Percentiles rank a stretch among this genome's conserved stretches.
Evolutionary conservation across 2,797 vertebrate species (phyloP).

Genomic region (Falco naumanni): DNA sequence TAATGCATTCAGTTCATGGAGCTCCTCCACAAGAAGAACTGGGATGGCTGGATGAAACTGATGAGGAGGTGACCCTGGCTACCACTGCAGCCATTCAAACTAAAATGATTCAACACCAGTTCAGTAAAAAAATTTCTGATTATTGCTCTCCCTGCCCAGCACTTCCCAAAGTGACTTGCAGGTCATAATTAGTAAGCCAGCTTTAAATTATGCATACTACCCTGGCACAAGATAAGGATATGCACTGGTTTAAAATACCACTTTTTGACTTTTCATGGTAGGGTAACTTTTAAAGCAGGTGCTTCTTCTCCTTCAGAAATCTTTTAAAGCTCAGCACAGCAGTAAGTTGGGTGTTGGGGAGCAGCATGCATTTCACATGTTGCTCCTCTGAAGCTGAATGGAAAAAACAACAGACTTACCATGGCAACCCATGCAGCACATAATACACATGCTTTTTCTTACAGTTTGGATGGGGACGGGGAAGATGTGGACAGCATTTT

Average conservation of each 20-base stretch:
- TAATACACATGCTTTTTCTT: background rate
- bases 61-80: background rate
- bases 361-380: background rate
- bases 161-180: background rate
- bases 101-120: background rate
- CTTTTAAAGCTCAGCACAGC: background rate
- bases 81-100: background rate
- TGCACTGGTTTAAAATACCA: background rate
- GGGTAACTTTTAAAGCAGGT: background rate
- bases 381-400: background rate
- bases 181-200: background rate
- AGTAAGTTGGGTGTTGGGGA: background rate
- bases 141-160: background rate
- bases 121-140: background rate
- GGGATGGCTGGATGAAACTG: background rate
- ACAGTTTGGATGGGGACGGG: background rate
- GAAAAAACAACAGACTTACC: background rate
- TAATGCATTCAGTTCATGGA: background rate
- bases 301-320: background rate
- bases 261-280: background rate
- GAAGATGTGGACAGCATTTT: background rate
- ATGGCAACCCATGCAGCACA: background rate
- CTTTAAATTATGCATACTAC: background rate
- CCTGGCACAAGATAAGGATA: background rate
- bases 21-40: background rate